Conservation (phyloP, 1,140 invertebrate genomes). For the Heterodera carotae region DNA sequence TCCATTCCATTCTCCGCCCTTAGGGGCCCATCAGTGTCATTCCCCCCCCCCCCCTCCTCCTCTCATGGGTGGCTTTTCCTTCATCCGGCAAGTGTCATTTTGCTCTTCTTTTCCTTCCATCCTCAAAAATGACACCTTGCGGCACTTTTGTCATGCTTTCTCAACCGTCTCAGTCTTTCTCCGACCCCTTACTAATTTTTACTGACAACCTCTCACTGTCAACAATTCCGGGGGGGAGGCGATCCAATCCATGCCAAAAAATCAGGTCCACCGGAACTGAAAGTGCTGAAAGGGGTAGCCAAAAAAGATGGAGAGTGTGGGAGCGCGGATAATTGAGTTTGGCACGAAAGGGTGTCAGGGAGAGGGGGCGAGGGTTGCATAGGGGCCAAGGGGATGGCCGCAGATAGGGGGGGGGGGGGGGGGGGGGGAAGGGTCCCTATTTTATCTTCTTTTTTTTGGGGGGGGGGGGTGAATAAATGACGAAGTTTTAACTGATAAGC, state of each 20-base stretch:
- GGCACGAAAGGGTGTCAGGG: not conserved
- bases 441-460: not conserved
- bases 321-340: not conserved
- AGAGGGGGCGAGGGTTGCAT: no score
- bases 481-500: not conserved
- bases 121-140: constrained; percentile 6
- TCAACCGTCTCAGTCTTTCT: not conserved
- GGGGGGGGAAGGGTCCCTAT: no score
- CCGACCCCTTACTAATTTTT: not conserved
- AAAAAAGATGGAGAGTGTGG: not conserved
- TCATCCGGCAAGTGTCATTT: constrained; percentile 1
- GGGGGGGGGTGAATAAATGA: not conserved
- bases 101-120: not conserved
- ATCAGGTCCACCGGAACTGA: not conserved
- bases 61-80: not conserved
- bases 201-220: not conserved
- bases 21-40: constrained; percentile 1
- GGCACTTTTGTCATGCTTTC: no score
- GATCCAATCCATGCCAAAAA: not conserved
- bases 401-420: no score
- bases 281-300: not conserved
- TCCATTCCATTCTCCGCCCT: no score
- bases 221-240: not conserved
- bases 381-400: no score
- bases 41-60: not conserved